phyloP scores from a whole-genome alignment of 2,113 vertebrate species.

The Serinus canaria region DNA sequence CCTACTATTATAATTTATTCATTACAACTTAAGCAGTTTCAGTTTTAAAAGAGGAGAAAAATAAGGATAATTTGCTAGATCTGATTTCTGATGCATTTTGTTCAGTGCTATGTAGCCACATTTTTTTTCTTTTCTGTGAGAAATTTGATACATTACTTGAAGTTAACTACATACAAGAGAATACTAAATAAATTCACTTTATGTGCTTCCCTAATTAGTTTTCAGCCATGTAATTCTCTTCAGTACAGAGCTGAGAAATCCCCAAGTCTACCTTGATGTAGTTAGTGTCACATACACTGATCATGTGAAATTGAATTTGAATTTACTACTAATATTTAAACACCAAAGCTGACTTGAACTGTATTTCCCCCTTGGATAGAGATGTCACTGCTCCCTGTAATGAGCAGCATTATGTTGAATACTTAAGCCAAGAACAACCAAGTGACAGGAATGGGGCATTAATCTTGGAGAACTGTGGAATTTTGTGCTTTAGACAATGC shows the following conservation, averaged over 20 bases:
- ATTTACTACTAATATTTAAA: slow-evolving; percentile 73
- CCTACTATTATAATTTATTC: not conserved
- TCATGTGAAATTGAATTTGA: slow-evolving; percentile 71
- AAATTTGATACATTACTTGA: slow-evolving; percentile 62
- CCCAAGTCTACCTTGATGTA: slow-evolving; percentile 70
- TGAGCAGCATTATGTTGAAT: slow-evolving; percentile 59
- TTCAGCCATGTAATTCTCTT: slow-evolving; percentile 68
- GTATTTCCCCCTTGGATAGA: slow-evolving; percentile 69
- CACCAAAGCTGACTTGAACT: slow-evolving; percentile 61
- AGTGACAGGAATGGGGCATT: slow-evolving; percentile 48
- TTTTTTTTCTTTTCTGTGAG: slow-evolving; percentile 11
- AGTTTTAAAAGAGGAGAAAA: slow-evolving; percentile 13
- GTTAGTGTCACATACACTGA: slow-evolving; percentile 66
- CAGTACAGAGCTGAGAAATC: slow-evolving; percentile 55
- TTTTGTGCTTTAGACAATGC: slow-evolving; percentile 24
- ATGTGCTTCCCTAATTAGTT: slow-evolving; percentile 68
- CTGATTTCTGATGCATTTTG: slow-evolving; percentile 54
- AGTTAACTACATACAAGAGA: slow-evolving; percentile 67
- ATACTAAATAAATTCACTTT: slow-evolving; percentile 63
- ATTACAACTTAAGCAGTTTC: slow-evolving; percentile 31
- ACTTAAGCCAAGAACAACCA: slow-evolving; percentile 64
- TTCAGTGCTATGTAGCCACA: not conserved
- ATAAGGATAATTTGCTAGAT: slow-evolving; percentile 30
- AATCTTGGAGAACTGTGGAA: slow-evolving; percentile 46
- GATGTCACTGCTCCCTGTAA: slow-evolving; percentile 67